Evolutionary conservation across 2,888 invertebrate genomes (phyloP), one percentile per base, ranked within the genome.

Genomic region (Cryptosula pallasiana): DNA sequence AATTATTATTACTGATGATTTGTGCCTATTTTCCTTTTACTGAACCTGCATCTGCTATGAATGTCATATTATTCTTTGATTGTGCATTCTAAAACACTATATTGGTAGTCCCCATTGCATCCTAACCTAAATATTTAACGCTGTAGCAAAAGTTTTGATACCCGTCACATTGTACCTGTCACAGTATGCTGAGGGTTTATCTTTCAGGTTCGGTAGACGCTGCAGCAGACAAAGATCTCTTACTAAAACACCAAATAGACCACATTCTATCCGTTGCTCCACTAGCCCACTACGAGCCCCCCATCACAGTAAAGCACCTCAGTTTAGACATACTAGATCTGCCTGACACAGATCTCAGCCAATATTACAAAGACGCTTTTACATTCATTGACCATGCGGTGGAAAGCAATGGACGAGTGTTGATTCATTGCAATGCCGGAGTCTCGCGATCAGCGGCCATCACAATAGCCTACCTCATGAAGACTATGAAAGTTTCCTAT

Each of bases 361-460:
- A 75, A 23, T 76, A 78, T 70, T 84, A 85, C 74, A 76, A 78
- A 0, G 74, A 76, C 16, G 88, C 90, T 78, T 86, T 90, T 73
- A 81, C 86, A 0, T 91, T 91, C 78, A 90, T 95, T 69, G 86
- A 89, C n/a, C 75, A 83, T 54, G 88, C 87, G 27, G 81, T 88
- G 1, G 55, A 69, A n/a, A 78, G 77, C 1, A 82, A 82, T 32
- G 87, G 88, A 34, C 88, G 88, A 80, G 87, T 94, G 71, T 86
- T 94, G 75, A 89, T 95, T 1, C 95, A 95, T 85, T 95, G 95
- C 81, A 95, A 95, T 84, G 95, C 95, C 34, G 95, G 95, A 0
- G 90, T 95, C 0, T 95, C 95, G 0, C 87, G 95, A 13, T 91
- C 94, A 1, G 88, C 93, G 0, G 88, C 91, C 74, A 87, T 95